Conservation (phyloP, 2,797 vertebrate species). For the Pangasius djambal region DNA sequence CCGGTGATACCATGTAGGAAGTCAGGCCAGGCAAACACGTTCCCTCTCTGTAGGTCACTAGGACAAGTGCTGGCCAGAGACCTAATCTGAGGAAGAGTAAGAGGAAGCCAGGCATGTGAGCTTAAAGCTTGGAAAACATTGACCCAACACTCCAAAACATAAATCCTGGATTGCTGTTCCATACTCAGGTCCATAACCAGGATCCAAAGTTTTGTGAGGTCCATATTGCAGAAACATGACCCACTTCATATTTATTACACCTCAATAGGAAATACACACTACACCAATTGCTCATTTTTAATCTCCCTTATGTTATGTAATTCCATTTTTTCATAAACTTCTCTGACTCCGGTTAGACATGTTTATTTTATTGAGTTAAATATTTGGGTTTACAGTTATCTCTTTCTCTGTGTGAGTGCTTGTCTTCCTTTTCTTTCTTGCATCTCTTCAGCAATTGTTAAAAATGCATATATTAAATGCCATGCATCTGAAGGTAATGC, state of each 20-base stretch:
- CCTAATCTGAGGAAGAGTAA: slow-evolving; percentile 81
- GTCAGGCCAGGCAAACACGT: slow-evolving; percentile 95
- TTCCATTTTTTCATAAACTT: neutral
- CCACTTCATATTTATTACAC: neutral
- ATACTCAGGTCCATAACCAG: neutral
- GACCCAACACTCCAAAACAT: neutral
- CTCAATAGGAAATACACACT: neutral
- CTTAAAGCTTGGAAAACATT: neutral
- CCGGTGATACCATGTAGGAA: slow-evolving; percentile 89
- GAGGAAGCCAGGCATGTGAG: neutral
- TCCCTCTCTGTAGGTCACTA: slow-evolving; percentile 84
- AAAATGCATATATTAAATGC: neutral
- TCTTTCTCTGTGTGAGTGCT: neutral
- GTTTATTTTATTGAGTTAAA: neutral
- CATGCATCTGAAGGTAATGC: neutral
- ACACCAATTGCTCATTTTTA: neutral
- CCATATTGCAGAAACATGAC: neutral
- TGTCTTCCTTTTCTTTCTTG: neutral
- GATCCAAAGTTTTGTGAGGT: neutral
- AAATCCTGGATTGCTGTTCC: neutral
- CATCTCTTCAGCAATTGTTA: neutral
- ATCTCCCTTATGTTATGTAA: neutral
- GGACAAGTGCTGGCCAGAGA: slow-evolving; percentile 90
- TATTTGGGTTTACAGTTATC: neutral
- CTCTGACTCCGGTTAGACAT: neutral